Percentiles rank a stretch among this genome's conserved stretches.
phyloP scores from a whole-genome alignment of 92 coral and sea anemone genomes.

The Epizoanthus ramosus region DNA sequence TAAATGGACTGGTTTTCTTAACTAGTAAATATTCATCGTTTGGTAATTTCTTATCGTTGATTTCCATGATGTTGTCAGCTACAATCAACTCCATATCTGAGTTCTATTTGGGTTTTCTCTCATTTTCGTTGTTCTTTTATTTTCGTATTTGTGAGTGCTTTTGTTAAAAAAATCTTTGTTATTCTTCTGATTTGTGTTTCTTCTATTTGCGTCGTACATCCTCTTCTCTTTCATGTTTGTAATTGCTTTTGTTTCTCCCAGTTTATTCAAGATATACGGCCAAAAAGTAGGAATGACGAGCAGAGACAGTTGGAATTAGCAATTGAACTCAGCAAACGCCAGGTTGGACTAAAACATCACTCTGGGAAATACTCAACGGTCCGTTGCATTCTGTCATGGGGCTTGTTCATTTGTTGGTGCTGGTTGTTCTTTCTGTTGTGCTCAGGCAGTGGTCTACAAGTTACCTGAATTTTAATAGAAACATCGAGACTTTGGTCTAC shows the following conservation, averaged over 20 bases:
- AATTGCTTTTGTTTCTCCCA: constrained; percentile 41
- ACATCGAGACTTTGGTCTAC: too few relatives aligned
- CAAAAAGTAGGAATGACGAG: constrained; percentile 73
- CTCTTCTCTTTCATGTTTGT: constrained; percentile 9
- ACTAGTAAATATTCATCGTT: too few relatives aligned
- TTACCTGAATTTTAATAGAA: too few relatives aligned
- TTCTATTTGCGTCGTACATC: neutral
- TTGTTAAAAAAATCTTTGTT: neutral
- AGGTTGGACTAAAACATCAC: constrained; percentile 39
- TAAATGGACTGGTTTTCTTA: too few relatives aligned
- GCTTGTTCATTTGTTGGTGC: neutral
- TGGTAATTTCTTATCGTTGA: too few relatives aligned
- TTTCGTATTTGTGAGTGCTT: constrained; percentile 1
- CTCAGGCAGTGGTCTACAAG: neutral
- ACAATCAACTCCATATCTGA: too few relatives aligned
- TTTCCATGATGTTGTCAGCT: too few relatives aligned
- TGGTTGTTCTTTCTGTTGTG: neutral
- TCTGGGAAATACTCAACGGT: constrained; percentile 59
- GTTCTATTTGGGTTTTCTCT: neutral
- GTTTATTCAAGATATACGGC: constrained; percentile 52
- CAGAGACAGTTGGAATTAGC: constrained; percentile 85
- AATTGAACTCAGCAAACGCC: constrained; percentile 83
- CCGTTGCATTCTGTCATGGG: constrained; percentile 35
- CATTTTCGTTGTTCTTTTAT: neutral
- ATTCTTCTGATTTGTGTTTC: neutral